Conservation (phyloP, 2,113 vertebrate species). For the Perccottus glenii region DNA sequence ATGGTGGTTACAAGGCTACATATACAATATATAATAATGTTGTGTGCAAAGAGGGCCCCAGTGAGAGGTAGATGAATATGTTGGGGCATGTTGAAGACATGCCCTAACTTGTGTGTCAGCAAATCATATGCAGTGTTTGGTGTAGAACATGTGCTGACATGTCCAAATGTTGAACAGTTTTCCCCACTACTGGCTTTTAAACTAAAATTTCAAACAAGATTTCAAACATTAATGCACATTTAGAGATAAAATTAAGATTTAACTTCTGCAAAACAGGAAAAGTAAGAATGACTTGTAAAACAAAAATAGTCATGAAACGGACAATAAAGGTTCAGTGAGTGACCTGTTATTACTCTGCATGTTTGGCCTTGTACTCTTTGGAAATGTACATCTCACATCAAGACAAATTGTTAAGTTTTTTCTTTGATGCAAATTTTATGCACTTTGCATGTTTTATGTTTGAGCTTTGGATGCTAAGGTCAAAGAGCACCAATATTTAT, state of each 20-base stretch:
- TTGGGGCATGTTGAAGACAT: conserved; percentile 30
- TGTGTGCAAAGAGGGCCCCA: not conserved
- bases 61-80: not conserved
- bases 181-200: not conserved
- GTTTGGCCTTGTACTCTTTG: not conserved
- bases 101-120: conserved; percentile 36
- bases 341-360: not conserved
- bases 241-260: not conserved
- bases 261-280: not conserved
- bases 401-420: not conserved
- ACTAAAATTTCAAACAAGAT: conserved; percentile 4
- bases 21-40: conserved; percentile 14
- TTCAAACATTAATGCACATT: not conserved
- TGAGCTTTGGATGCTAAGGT: not conserved
- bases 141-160: conserved; percentile 18
- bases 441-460: not conserved
- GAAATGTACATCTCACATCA: conserved; percentile 6
- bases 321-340: not conserved
- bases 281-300: not conserved
- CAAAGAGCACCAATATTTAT: not conserved
- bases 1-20: too few relatives aligned
- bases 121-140: conserved; percentile 5
- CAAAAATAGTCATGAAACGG: conserved; percentile 1
- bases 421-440: not conserved
- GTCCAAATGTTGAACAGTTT: conserved; percentile 1